phyloP scores from a whole-genome alignment of 2,113 vertebrate species.

The Agapornis roseicollis region DNA sequence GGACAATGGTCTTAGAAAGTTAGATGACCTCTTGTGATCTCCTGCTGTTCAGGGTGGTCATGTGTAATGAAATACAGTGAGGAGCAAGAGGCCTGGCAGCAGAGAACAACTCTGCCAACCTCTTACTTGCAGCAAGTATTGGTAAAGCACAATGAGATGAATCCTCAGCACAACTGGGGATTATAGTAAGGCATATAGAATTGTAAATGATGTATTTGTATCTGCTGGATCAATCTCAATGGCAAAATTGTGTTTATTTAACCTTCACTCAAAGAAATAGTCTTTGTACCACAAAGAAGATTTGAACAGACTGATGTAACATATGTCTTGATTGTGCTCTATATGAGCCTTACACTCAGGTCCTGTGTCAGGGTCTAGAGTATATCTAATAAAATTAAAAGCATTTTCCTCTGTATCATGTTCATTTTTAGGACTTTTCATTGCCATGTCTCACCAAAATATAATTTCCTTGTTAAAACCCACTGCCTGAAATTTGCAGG shows the following conservation, averaged over 20 bases:
- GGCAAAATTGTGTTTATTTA: not conserved
- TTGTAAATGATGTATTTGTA: not conserved
- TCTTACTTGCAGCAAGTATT: not conserved
- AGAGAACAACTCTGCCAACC: not conserved
- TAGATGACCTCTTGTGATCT: not conserved
- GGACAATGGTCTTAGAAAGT: not conserved
- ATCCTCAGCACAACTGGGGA: not conserved
- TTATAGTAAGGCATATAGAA: not conserved
- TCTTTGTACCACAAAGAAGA: not conserved
- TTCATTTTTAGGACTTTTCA: not conserved
- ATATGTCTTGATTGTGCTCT: not conserved
- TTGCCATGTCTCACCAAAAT: not conserved
- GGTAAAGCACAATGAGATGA: not conserved
- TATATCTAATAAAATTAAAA: not conserved
- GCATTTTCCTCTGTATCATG: not conserved
- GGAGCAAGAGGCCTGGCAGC: not conserved
- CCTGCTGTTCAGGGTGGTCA: not conserved
- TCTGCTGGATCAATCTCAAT: not conserved
- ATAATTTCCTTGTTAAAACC: not conserved
- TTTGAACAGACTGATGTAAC: not conserved
- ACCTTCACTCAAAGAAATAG: not conserved
- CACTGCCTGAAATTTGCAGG: not conserved
- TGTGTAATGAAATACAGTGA: not conserved
- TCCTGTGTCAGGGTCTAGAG: not conserved
- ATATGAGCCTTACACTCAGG: not conserved